These are phyloP conservation scores for Drosophila murphyi DNA, from an alignment of 1,140 invertebrate species.

Conservation along the genomic window DNA sequence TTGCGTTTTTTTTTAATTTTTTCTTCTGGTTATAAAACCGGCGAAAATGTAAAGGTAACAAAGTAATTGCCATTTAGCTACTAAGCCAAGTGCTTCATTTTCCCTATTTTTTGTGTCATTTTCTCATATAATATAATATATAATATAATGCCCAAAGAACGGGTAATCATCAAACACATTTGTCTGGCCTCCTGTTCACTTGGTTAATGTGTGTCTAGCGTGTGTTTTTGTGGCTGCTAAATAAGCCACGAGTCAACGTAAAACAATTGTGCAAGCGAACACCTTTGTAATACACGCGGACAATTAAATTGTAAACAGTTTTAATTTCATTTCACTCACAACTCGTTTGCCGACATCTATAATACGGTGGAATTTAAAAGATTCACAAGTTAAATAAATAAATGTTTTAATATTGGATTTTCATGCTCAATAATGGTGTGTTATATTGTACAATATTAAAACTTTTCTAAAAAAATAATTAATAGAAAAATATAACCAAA, in stretches of 20 bases:
- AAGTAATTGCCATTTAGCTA: constrained; percentile 35
- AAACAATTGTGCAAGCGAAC: constrained; percentile 44
- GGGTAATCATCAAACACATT: constrained; percentile 7
- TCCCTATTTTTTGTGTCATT: neutral
- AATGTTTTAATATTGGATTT: no score
- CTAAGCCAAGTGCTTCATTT: constrained; percentile 9
- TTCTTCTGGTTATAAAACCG: constrained; percentile 17
- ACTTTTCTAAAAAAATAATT: no score
- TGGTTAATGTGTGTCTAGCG: constrained; percentile 8
- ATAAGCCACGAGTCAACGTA: constrained; percentile 6
- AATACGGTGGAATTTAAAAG: no score
- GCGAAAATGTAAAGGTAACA: constrained; percentile 15
- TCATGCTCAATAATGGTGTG: no score
- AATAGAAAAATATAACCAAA: no score
- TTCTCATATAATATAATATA: constrained; percentile 16
- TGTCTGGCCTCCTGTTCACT: constrained; percentile 11
- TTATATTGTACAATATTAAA: no score
- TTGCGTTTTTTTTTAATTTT: neutral
- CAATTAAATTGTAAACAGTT: constrained; percentile 11
- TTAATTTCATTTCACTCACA: neutral
- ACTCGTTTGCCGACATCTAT: no score
- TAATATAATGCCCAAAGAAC: constrained; percentile 26
- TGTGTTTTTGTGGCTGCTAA: neutral
- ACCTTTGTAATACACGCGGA: neutral
- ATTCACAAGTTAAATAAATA: no score